A percentile compares a stretch with the other conserved stretches of the same genome.
These are phyloP conservation scores for Silurus aristotelis DNA, from an alignment of 2,797 vertebrate genomes.

Conservation along the genomic window DNA sequence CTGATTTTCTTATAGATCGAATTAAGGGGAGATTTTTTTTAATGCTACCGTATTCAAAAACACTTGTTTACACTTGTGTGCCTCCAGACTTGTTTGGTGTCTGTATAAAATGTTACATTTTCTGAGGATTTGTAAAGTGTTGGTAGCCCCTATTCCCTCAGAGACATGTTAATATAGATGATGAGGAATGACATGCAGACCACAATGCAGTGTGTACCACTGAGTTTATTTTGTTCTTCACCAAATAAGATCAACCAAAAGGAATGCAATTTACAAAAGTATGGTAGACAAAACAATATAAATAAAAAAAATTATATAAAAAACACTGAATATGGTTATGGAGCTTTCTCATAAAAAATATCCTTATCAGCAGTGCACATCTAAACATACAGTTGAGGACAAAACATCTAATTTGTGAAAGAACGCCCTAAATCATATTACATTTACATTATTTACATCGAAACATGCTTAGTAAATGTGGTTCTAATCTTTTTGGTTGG, in stretches of 20 bases:
- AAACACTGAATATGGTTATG: background rate
- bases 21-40: too few species aligned
- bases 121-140: background rate
- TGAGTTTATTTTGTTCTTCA: constrained; percentile 13
- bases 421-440: background rate
- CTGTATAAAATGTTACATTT: background rate
- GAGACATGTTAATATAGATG: background rate
- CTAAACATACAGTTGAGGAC: too few species aligned
- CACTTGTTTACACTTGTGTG: too few species aligned
- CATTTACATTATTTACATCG: background rate
- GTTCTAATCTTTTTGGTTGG: background rate
- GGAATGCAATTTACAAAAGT: background rate
- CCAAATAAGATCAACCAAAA: background rate
- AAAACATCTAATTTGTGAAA: background rate
- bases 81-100: background rate
- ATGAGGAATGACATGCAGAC: background rate
- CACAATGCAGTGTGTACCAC: background rate
- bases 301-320: background rate
- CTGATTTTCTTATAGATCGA: too few species aligned
- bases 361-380: background rate
- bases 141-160: background rate
- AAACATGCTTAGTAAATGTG: background rate
- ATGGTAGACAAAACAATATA: background rate
- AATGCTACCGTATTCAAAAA: too few species aligned
- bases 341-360: background rate